Evolutionary conservation across 2,797 vertebrate species (phyloP).

Genomic region (Coregonus sp.): DNA sequence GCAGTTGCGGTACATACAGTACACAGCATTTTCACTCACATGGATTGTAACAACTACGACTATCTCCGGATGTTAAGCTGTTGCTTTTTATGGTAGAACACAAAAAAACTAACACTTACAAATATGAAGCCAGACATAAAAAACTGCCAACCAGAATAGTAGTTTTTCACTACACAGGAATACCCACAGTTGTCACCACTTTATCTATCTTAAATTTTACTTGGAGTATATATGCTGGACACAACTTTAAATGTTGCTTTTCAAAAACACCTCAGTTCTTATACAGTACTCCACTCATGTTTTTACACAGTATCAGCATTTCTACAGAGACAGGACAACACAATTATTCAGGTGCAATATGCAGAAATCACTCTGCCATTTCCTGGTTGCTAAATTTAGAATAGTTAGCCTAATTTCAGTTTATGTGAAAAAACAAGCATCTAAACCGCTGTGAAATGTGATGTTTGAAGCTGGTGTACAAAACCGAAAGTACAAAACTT

Average conservation of each 20-base stretch:
- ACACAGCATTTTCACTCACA: conserved; percentile 14
- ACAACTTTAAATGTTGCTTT: conserved; percentile 37
- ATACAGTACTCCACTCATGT: not conserved
- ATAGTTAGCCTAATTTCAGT: too few relatives aligned
- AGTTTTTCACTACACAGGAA: conserved; percentile 29
- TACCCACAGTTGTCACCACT: not conserved
- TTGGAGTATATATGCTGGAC: not conserved
- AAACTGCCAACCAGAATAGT: not conserved
- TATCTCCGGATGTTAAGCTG: conserved; percentile 44
- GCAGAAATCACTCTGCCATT: conserved; percentile 52
- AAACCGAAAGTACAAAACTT: too few relatives aligned
- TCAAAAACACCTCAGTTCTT: conserved; percentile 45
- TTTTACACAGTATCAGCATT: conserved; percentile 45
- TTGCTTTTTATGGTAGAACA: conserved; percentile 36
- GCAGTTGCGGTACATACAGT: not conserved
- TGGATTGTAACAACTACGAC: conserved; percentile 49
- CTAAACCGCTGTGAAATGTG: too few relatives aligned
- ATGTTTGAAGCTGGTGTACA: too few relatives aligned
- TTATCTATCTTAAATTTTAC: not conserved
- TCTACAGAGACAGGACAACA: conserved; percentile 23
- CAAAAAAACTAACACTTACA: conserved; percentile 21
- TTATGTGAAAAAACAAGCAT: too few relatives aligned
- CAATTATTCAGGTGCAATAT: conserved; percentile 24
- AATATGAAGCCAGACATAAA: conserved; percentile 15
- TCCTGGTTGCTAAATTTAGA: not conserved